Conservation (phyloP, 2,797 vertebrate species). For the Tapirus indicus region DNA sequence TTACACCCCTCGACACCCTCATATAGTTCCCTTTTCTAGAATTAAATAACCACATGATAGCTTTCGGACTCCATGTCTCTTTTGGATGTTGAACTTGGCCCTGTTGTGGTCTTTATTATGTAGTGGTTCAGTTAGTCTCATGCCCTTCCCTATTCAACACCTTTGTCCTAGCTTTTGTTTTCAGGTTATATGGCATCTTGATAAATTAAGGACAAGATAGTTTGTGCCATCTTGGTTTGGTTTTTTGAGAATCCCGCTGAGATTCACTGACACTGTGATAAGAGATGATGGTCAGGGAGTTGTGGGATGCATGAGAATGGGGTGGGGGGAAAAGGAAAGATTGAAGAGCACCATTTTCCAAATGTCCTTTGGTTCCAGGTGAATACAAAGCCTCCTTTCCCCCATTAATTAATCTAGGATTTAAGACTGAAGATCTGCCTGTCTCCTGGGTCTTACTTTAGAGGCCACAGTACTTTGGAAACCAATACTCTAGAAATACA, state of each 20-base stretch:
- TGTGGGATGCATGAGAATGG: background rate
- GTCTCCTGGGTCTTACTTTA: background rate
- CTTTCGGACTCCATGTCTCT: slow-evolving; percentile 66
- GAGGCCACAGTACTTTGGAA: background rate
- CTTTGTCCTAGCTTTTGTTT: slow-evolving; percentile 48
- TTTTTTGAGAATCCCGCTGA: background rate
- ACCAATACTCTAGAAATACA: background rate
- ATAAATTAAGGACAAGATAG: background rate
- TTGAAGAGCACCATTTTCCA: background rate
- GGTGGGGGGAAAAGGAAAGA: background rate
- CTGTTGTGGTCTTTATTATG: slow-evolving; percentile 3
- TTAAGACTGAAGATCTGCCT: background rate
- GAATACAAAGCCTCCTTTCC: background rate
- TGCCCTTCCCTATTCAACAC: background rate
- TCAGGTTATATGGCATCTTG: background rate
- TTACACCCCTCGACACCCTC: slow-evolving; percentile 67
- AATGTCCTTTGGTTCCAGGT: background rate
- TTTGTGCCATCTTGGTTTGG: background rate
- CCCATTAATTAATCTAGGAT: background rate
- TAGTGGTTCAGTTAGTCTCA: slow-evolving; percentile 36
- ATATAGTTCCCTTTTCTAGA: slow-evolving; percentile 79
- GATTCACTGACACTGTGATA: background rate
- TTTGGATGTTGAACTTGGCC: slow-evolving; percentile 78
- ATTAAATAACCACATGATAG: slow-evolving; percentile 79
- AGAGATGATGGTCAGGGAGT: background rate